These are phyloP conservation scores for Megaleporinus macrocephalus DNA, from an alignment of 2,113 vertebrate genomes.

Conservation along the genomic window DNA sequence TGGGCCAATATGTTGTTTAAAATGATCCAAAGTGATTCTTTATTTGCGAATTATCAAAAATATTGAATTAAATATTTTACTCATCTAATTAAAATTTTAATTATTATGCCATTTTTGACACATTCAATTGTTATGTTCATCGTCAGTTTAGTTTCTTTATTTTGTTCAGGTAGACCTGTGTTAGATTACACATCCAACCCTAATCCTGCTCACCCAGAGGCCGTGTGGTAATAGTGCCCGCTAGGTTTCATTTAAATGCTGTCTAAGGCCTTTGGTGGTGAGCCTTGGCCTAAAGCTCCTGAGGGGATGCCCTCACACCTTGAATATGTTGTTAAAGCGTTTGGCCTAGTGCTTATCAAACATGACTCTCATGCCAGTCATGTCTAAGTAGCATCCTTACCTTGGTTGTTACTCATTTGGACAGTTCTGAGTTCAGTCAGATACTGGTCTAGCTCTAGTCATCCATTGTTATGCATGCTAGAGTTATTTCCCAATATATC, in stretches of 20 bases:
- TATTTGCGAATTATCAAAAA: too few species aligned
- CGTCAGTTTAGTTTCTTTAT: not conserved
- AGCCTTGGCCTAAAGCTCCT: not conserved
- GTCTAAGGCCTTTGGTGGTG: constrained; percentile 18
- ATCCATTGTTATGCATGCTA: not conserved
- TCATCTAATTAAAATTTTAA: too few species aligned
- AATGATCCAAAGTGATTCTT: too few species aligned
- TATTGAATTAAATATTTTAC: too few species aligned
- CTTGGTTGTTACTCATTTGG: not conserved
- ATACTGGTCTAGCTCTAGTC: not conserved
- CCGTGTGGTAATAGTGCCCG: constrained; percentile 1
- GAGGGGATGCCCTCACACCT: constrained; percentile 5
- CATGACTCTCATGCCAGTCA: constrained; percentile 3
- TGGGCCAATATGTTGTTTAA: not conserved
- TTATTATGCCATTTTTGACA: too few species aligned
- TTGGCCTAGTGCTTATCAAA: constrained; percentile 21
- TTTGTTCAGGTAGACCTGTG: not conserved
- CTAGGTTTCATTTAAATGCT: constrained; percentile 13
- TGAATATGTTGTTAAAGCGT: constrained; percentile 12
- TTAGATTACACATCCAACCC: not conserved
- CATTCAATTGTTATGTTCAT: not conserved
- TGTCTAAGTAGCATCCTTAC: not conserved
- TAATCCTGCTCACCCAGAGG: not conserved
- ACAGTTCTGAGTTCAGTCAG: too few species aligned
- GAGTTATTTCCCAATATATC: not conserved